Percentiles rank a stretch among this genome's conserved stretches.
phyloP scores from a whole-genome alignment of 53 echinoderm and acorn worm species.

The Stichopus horrens region DNA sequence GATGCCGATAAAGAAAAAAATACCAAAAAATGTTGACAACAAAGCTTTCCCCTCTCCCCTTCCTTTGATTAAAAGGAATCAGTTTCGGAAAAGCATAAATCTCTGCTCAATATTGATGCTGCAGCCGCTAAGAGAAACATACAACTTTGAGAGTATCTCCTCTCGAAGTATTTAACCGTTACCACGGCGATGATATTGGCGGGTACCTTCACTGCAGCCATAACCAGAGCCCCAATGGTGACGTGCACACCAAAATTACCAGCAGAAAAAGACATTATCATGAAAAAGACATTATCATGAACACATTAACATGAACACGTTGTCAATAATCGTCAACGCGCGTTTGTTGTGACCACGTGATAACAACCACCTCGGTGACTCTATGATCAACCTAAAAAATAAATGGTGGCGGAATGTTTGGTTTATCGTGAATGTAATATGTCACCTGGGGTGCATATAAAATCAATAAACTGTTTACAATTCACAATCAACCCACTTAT shows the following conservation, averaged over 20 bases:
- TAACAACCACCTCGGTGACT: slow-evolving; percentile 24
- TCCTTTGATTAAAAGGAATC: no score
- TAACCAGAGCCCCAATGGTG: not conserved
- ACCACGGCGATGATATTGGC: slow-evolving; percentile 12
- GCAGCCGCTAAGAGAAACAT: not conserved
- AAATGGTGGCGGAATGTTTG: no score
- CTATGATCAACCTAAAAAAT: slow-evolving; percentile 6
- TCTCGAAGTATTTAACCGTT: not conserved
- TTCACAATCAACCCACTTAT: no score
- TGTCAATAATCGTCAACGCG: not conserved
- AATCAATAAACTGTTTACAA: no score
- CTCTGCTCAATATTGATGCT: not conserved
- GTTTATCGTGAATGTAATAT: no score
- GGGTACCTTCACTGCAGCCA: slow-evolving; percentile 15
- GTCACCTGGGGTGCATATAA: no score
- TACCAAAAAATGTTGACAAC: not conserved
- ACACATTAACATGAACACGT: no score
- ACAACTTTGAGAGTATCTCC: not conserved
- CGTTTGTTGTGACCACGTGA: slow-evolving; percentile 4
- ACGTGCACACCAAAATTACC: slow-evolving; percentile 1
- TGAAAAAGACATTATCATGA: no score
- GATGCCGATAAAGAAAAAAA: not conserved
- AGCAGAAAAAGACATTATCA: not conserved
- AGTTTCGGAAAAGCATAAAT: not conserved
- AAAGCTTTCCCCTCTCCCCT: no score